Base-by-base conservation (phyloP, 2,797 vertebrate species). In the Chrosomus eos region DNA sequence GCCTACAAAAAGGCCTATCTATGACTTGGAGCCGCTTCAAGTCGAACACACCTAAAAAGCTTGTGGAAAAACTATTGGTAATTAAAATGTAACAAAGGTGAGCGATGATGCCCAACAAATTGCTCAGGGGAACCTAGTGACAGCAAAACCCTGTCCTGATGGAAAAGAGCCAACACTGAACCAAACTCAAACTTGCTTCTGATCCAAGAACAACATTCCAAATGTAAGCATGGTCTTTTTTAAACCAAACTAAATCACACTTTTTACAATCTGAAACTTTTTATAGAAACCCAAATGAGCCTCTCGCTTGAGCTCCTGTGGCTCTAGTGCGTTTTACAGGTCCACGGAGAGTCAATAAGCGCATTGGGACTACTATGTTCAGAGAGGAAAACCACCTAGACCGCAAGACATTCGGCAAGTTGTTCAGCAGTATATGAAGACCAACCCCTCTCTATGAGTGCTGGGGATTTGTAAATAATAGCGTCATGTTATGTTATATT, bases 71-170 rank as follows among this genome's bases (percentile, higher is more conserved):
- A 55, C 31, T 55, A 6, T 53, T 3, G 13, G 43, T 5, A 13
- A 6, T 36, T 74, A 36, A 84, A 85, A 86, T 87, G 85, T 89
- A 93, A 88, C 88, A 87, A 87, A 89, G 88, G 83, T 92, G 14
- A 92, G 91, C 93, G 92, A 93, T 91, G 91, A 93, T 94, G 92
- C 93, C 92, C 94, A 94, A 93, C 91, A 91, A 93, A 90, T 91
- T 91, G 90, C 90, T 92, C 90, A 89, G 92, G 93, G 92, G 90
- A 89, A 88, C 84, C 83, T n/a, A 19, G 43, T 76, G 68, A 68
- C 10, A 26, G 81, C 88, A 89, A 90, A 87, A 92, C 86, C 85
- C 77, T 89, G 91, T 91, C 92, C 73, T 53, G 89, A 90, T 91
- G 88, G 81, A 85, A 88, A 82, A 87, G 84, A 77, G 67, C 83